Evolutionary conservation across 2,113 vertebrate genomes (phyloP).

Genomic region (Aegotheles bennettii): DNA sequence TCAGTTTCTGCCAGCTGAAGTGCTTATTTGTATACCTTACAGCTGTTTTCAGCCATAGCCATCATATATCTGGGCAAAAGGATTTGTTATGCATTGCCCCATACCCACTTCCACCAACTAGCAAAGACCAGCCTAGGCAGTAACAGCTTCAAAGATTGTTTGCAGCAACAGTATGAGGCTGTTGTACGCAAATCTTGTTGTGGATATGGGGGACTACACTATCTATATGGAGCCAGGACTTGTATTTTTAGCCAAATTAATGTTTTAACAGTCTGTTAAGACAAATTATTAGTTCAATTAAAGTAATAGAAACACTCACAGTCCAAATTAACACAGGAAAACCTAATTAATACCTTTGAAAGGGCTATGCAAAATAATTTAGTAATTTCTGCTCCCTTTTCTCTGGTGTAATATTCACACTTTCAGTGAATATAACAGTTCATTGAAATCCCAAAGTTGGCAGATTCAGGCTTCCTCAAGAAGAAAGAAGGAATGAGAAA

Average conservation of each 20-base stretch:
- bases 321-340: not conserved
- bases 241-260: not conserved
- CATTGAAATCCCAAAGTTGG: not conserved
- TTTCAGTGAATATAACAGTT: not conserved
- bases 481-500: not conserved
- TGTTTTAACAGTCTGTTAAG: not conserved
- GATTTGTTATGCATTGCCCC: not conserved
- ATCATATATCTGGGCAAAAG: not conserved
- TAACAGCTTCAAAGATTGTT: not conserved
- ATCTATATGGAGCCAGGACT: not conserved
- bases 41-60: not conserved
- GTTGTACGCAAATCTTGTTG: not conserved
- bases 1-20: not conserved
- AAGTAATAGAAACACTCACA: not conserved
- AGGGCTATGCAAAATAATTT: not conserved
- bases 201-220: not conserved
- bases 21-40: not conserved
- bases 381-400: not conserved
- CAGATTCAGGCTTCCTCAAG: not conserved
- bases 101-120: not conserved
- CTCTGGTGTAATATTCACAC: not conserved
- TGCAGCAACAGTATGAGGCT: not conserved
- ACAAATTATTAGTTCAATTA: not conserved
- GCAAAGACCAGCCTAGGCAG: not conserved
- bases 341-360: not conserved